Base-by-base conservation (phyloP, 2,797 vertebrate genomes). In the Natrix natrix region DNA sequence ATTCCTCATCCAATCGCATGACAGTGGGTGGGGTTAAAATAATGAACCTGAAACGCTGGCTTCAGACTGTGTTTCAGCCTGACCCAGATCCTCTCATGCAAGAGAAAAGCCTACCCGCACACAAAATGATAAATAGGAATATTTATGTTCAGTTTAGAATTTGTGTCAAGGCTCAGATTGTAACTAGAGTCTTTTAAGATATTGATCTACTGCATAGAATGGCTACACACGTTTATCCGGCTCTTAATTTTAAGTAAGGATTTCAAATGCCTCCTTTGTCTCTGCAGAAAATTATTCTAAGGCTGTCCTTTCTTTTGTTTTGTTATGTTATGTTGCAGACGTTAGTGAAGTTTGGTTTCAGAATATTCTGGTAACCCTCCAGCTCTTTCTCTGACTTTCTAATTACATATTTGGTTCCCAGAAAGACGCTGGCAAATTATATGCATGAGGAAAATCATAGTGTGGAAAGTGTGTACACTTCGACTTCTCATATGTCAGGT, bases 31-130 rank as follows among this genome's bases (percentile, higher is more conserved):
- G 95, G 92, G 87, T 86, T 91, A 88, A 88, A 88, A 78, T 48
- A 87, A 90, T 28, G 32, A 95, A 93, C 94, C 94, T 92, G 95
- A 92, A 92, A 94, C 95, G 93, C 95, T 88, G 93, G 93, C 91
- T 91, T 94, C 94, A 93, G 63, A 87, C 69, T 91, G 93, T 91
- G 88, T 91, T 92, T 92, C 86, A 93, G 90, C 91, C 90, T 93
- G 94, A 94, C 92, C 92, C 94, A 91, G 88, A 92, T 92, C 90
- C 61, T 90, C 56, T 69, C 57, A 55, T 26, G 88, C 32, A 32
- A 83, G 52, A 93, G 86, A 24, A 48, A 87, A 55, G 54, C n/a
- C 37, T 26, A 17, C 87, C 59, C 86, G 60, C 87, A 59, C 28
- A 86, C 87, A 87, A 60, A 91, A 91, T 89, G 86, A 86, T 89